Evolutionary conservation across 2,113 vertebrate genomes (phyloP).

Genomic region (Laticauda laticaudata): DNA sequence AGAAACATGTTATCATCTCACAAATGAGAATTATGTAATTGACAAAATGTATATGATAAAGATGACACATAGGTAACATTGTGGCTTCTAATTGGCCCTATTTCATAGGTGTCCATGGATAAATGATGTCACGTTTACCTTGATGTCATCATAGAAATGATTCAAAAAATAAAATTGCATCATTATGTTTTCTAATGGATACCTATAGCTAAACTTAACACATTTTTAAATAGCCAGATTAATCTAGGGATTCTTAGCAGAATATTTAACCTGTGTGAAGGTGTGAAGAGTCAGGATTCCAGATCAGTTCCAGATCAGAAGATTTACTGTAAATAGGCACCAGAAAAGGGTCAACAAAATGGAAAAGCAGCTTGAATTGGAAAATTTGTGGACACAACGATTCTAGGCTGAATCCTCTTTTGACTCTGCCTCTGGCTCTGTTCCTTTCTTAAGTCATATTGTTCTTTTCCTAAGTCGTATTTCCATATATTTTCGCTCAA

Average conservation of each 20-base stretch:
- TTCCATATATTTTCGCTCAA: constrained; percentile 59
- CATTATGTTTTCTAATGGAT: neutral
- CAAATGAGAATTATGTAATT: neutral
- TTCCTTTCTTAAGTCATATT: neutral
- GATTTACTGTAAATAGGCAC: neutral
- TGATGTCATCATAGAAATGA: neutral
- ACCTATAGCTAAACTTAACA: constrained; percentile 47
- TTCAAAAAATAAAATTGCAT: neutral
- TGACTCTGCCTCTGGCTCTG: neutral
- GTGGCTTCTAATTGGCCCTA: neutral
- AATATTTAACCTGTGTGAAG: constrained; percentile 74
- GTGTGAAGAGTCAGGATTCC: constrained; percentile 41
- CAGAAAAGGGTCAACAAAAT: neutral
- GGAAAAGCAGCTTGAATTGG: neutral
- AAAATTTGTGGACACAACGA: neutral
- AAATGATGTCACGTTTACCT: neutral
- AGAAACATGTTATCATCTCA: neutral
- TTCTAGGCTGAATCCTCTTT: neutral
- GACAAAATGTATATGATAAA: neutral
- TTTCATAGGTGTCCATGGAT: neutral
- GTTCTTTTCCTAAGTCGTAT: neutral
- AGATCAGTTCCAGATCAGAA: constrained; percentile 19
- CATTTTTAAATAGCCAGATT: constrained; percentile 77
- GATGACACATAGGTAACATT: neutral
- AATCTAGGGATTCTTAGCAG: constrained; percentile 71